Percentiles rank a stretch among this genome's conserved stretches.
Evolutionary conservation across 2,888 invertebrate genomes (phyloP).

Genomic region (Oligia latruncula): DNA sequence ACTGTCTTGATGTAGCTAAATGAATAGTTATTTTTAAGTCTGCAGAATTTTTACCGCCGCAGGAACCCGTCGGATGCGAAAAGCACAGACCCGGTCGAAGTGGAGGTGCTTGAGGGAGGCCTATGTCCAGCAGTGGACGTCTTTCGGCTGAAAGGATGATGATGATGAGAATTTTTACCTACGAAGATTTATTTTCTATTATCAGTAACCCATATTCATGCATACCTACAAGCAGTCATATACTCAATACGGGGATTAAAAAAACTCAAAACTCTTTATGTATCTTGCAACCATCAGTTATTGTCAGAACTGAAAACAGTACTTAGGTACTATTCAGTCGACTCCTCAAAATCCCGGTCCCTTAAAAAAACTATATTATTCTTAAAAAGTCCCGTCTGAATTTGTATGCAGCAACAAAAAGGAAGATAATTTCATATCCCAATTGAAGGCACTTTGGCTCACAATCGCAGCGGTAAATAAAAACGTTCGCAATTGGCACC

Average conservation of each 20-base stretch:
- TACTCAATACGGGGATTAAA: neutral
- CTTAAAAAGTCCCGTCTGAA: neutral
- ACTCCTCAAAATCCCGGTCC: neutral
- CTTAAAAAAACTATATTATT: neutral
- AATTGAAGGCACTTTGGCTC: conserved; percentile 66
- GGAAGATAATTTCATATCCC: conserved; percentile 64
- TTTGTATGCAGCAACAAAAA: conserved; percentile 56
- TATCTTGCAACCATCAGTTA: neutral
- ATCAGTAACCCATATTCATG: neutral
- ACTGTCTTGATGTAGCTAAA: neutral
- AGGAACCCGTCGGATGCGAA: too few relatives aligned
- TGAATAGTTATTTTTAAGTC: neutral
- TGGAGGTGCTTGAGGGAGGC: too few relatives aligned
- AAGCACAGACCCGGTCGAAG: too few relatives aligned
- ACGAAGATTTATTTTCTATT: neutral
- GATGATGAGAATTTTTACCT: neutral
- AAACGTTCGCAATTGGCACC: conserved; percentile 69
- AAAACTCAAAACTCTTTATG: neutral
- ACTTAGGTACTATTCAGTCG: neutral
- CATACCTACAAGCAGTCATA: neutral
- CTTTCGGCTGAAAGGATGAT: too few relatives aligned
- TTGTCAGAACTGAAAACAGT: neutral
- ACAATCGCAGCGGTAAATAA: conserved; percentile 64
- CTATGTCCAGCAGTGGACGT: too few relatives aligned
- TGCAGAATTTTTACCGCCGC: neutral